Conservation (phyloP, 2,888 invertebrate species). For the Agrochola lychnidis region DNA sequence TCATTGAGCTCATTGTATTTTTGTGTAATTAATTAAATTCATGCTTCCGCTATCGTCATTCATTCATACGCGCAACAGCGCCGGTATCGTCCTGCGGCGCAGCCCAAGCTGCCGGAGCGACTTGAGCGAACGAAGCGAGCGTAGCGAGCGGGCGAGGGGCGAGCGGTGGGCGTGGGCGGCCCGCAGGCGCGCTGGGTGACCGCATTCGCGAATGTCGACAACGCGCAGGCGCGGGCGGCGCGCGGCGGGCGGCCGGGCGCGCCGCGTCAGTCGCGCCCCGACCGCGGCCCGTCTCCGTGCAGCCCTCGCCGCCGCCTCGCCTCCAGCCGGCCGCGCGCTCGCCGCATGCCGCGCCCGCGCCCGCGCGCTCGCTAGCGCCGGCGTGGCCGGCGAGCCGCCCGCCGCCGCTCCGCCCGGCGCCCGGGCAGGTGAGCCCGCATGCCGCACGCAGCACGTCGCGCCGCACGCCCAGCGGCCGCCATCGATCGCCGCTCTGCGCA, state of each 20-base stretch:
- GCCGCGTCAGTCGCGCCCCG: slow-evolving; percentile 81
- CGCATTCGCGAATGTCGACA: slow-evolving; percentile 18
- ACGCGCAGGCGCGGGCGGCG: slow-evolving; percentile 49
- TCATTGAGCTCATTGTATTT: slow-evolving; percentile 43
- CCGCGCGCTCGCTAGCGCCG: slow-evolving; percentile 81
- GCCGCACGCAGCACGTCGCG: slow-evolving; percentile 59
- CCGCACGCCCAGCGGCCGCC: slow-evolving; percentile 47
- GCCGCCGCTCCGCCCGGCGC: slow-evolving; percentile 68
- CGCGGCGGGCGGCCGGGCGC: slow-evolving; percentile 51
- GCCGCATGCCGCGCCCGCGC: slow-evolving; percentile 82
- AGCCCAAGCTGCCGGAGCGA: background rate
- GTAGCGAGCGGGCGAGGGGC: slow-evolving; percentile 27
- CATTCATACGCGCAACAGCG: slow-evolving; percentile 56
- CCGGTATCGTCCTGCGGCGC: slow-evolving; percentile 20
- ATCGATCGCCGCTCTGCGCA: slow-evolving; percentile 57
- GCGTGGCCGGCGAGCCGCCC: slow-evolving; percentile 79
- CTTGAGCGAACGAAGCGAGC: background rate
- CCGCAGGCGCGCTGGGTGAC: slow-evolving; percentile 23
- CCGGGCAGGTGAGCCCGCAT: slow-evolving; percentile 75
- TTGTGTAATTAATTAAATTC: slow-evolving; percentile 56
- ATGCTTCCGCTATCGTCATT: slow-evolving; percentile 50
- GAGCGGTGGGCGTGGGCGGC: slow-evolving; percentile 21
- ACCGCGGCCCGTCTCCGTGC: slow-evolving; percentile 78
- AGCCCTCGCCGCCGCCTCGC: slow-evolving; percentile 76
- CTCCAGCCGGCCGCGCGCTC: slow-evolving; percentile 79